Evolutionary conservation across 64 coral and sea anemone genomes (phyloP).

Genomic region (Acropora tenuis): DNA sequence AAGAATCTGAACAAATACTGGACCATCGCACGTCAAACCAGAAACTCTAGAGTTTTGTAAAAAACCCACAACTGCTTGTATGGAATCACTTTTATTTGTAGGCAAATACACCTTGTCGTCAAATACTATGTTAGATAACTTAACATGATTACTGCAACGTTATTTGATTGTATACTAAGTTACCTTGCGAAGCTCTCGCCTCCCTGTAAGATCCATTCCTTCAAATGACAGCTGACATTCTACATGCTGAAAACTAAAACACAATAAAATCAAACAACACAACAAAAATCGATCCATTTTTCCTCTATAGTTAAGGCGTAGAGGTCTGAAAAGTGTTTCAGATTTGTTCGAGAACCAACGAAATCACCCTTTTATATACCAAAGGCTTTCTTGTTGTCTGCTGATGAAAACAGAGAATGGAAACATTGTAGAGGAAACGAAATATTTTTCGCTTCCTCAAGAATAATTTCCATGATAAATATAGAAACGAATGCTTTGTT

Average conservation of each 20-base stretch:
- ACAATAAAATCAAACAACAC: constrained; percentile 7
- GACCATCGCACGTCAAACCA: too few species aligned
- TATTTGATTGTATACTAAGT: not conserved
- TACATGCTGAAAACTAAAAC: not conserved
- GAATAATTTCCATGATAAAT: constrained; percentile 5
- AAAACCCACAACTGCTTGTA: too few species aligned
- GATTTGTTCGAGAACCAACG: not conserved
- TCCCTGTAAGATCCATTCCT: not conserved
- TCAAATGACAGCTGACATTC: not conserved
- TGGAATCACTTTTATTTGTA: too few species aligned
- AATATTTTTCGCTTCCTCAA: not conserved
- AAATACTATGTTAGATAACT: too few species aligned
- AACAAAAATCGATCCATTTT: not conserved
- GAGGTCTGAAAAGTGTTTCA: not conserved
- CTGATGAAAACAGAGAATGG: not conserved
- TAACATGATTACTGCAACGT: too few species aligned
- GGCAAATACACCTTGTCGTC: too few species aligned
- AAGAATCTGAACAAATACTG: too few species aligned
- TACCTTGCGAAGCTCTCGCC: not conserved
- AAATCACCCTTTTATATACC: not conserved
- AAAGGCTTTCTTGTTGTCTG: not conserved
- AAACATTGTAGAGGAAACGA: not conserved
- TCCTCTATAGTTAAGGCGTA: not conserved
- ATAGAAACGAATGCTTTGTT: not conserved
- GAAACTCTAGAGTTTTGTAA: too few species aligned